Evolutionary conservation across 2,113 vertebrate species (phyloP), one percentile per base, ranked within the genome.

Genomic region (Rynchops niger): DNA sequence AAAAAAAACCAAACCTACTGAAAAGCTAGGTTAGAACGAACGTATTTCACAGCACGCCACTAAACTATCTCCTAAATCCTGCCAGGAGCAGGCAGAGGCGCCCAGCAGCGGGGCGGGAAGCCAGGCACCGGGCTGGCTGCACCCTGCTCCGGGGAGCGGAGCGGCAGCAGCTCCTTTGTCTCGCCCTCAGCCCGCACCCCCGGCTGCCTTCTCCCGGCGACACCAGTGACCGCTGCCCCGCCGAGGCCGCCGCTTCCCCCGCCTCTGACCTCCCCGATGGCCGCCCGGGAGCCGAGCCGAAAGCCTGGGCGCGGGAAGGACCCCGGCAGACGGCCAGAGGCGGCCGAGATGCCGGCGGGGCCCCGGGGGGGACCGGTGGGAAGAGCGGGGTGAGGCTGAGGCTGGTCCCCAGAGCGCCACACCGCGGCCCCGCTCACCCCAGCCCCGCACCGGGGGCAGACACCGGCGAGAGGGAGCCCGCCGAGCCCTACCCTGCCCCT

Each of bases 141-240:
- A 18, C 72, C 8, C 36, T 11, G 83, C 62, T 38, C 50, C 9
- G 65, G 11, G 27, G 36, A 38, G 45, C 30, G 40, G 25, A 2
- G 27, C 81, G 52, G 82, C 29, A 73, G 62, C 88, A 36, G 91
- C 66, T 86, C 84, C 95, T 96, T 96, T 96, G 86, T 96, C 80
- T 96, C 40, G 20, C 36, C 86, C 55, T 56, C 42, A 52, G 85
- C 34, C 26, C 65, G 38, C 71, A 59, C 22, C 45, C 59, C 61
- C 47, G 5, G 77, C n/a, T n/a, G 90, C 78, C 62, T 82, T 17
- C 36, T 38, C 59, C 43, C 7, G 42, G 61, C 42, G 34, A 66
- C 83, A 30, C 52, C 10, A 32, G 36, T 17, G 25, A 16, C 79
- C 19, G 38, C 78, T 80, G 85, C 45, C 79, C 65, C n/a, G 52